Base-by-base conservation (phyloP, 2,888 invertebrate genomes). In the Dynastes tityus region DNA sequence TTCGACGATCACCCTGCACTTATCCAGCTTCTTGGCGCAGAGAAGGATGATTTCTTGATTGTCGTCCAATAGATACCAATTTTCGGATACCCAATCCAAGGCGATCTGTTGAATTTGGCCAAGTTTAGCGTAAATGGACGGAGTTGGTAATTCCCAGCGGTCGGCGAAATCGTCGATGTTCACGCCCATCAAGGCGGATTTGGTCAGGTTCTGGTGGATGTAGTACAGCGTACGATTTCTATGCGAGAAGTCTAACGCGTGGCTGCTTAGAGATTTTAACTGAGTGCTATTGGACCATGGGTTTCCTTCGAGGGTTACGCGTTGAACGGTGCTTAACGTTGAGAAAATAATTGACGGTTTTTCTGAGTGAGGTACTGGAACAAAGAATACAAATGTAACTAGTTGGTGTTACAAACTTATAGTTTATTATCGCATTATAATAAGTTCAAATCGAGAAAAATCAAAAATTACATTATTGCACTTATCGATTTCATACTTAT, bases 71-170 rank as follows among this genome's bases (percentile, higher is more conserved):
- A 83, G 83, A 71, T 85, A 97, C 96, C 96, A 96, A 90, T 96
- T 96, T 84, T 92, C 92, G 16, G 95, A 92, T 78, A 96, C 89
- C 97, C 97, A 97, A 89, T 97, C 97, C 82, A 94, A 88, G 5
- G 94, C 93, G 84, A 97, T 90, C 86, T 94, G 94, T 82, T 92
- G 93, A 81, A 96, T 93, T 82, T 92, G 91, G 86, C 92, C 91
- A 78, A 93, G 88, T 83, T 92, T 91, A 6, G 93, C 90, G 85
- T 94, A 93, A 80, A 93, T 90, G 11, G 91, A 88, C 55, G 93
- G 93, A 80, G 91, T 85, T 71, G 92, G 91, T 85, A 93, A 87
- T 77, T 88, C 88, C 91, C 92, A 92, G 81, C 90, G 90, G 76
- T 89, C 88, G 71, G 90, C 88, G 84, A 95, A 89, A 88, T 94